A percentile compares a stretch with the other conserved stretches of the same genome.
Conservation (phyloP, 2,888 invertebrate genomes). For the Lottia gigantea region DNA sequence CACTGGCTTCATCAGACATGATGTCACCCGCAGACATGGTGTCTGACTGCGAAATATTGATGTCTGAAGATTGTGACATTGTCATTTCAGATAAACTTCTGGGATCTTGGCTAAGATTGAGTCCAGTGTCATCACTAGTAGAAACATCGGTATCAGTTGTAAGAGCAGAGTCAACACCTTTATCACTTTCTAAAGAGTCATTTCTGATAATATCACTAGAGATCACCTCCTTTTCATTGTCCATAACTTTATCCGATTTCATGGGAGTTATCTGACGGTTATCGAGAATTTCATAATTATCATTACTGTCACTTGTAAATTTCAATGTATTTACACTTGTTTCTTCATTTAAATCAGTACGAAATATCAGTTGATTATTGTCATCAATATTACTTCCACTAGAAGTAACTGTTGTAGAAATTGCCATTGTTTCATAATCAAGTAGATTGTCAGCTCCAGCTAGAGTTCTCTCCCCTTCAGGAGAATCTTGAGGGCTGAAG, state of each 20-base stretch:
- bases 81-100: slow-evolving; percentile 30
- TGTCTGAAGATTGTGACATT: slow-evolving; percentile 24
- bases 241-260: slow-evolving; percentile 20
- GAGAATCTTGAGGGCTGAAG: slow-evolving; percentile 18
- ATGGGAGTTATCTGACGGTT: slow-evolving; percentile 8
- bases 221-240: slow-evolving; percentile 12
- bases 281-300: slow-evolving; percentile 20
- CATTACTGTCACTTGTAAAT: slow-evolving; percentile 3
- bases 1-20: slow-evolving; percentile 22
- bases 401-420: slow-evolving; percentile 6
- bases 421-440: slow-evolving; percentile 6
- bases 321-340: background rate
- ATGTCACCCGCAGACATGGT: slow-evolving; percentile 23
- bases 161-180: background rate
- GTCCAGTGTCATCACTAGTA: slow-evolving; percentile 21
- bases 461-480: slow-evolving; percentile 20
- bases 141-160: slow-evolving; percentile 14
- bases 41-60: slow-evolving; percentile 20
- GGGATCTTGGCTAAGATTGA: slow-evolving; percentile 24
- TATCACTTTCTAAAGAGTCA: slow-evolving; percentile 13
- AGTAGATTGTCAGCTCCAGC: slow-evolving; percentile 16
- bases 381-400: slow-evolving; percentile 8
- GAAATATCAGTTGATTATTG: slow-evolving; percentile 4
- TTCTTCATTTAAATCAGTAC: background rate
- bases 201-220: background rate